phyloP scores from a whole-genome alignment of 92 coral and sea anemone species.

The Scolanthus callimorphus region DNA sequence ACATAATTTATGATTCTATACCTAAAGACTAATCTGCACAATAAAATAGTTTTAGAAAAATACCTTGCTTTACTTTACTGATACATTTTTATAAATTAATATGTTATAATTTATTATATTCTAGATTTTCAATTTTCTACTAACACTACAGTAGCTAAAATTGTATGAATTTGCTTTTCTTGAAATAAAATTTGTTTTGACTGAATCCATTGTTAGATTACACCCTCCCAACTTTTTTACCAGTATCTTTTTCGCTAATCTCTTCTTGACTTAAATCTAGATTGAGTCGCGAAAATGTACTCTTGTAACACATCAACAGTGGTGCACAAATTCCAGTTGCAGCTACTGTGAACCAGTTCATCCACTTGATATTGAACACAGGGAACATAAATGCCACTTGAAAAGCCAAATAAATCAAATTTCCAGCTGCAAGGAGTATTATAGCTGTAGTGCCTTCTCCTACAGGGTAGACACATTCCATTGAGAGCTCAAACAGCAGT shows the following conservation, averaged over 20 bases:
- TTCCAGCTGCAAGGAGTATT: slow-evolving; percentile 19
- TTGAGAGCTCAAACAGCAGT: slow-evolving; percentile 47
- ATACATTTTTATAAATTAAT: too few species aligned
- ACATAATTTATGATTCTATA: too few species aligned
- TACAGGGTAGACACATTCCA: slow-evolving; percentile 65
- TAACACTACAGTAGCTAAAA: too few species aligned
- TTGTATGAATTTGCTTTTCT: too few species aligned
- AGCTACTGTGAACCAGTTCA: slow-evolving; percentile 62
- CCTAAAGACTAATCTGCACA: too few species aligned
- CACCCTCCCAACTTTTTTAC: too few species aligned
- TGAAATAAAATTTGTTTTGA: too few species aligned
- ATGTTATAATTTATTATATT: too few species aligned
- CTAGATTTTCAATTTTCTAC: too few species aligned
- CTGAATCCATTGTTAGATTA: too few species aligned
- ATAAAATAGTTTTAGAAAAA: too few species aligned
- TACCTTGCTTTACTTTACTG: too few species aligned
- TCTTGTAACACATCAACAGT: slow-evolving; percentile 40
- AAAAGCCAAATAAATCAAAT: slow-evolving; percentile 20
- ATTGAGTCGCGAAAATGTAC: slow-evolving; percentile 39
- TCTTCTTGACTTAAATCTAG: slow-evolving; percentile 16
- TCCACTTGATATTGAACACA: slow-evolving; percentile 36
- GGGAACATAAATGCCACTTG: slow-evolving; percentile 54
- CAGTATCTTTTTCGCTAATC: not conserved
- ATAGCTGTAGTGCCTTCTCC: slow-evolving; percentile 52
- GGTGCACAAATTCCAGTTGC: slow-evolving; percentile 27